These are phyloP conservation scores for Thryonomys swinderianus DNA, from an alignment of 2,113 vertebrate species.

Conservation along the genomic window DNA sequence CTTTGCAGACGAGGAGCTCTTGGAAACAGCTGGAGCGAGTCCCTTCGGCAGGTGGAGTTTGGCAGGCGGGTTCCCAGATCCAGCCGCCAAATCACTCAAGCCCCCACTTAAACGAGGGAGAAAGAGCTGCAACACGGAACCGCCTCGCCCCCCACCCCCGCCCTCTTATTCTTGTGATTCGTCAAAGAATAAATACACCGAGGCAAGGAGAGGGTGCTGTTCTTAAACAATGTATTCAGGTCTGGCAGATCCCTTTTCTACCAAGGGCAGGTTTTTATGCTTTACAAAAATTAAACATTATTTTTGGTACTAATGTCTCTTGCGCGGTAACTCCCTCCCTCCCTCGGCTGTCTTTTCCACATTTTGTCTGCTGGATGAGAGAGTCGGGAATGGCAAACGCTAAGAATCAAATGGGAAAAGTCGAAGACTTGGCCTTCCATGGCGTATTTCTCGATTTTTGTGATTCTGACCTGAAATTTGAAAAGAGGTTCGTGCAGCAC, in stretches of 20 bases:
- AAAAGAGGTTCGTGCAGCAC: constrained; percentile 33
- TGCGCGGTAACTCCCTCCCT: background rate
- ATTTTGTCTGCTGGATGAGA: background rate
- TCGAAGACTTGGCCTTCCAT: background rate
- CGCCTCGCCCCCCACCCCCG: background rate
- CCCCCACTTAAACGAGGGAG: constrained; percentile 31
- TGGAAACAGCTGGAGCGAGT: constrained; percentile 73
- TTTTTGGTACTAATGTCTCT: background rate
- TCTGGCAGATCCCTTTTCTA: background rate
- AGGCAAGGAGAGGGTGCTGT: background rate
- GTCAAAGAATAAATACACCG: background rate
- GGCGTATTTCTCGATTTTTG: background rate
- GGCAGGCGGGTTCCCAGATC: constrained; percentile 68
- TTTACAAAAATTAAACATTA: background rate
- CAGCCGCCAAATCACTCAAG: constrained; percentile 65
- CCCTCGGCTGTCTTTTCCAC: background rate
- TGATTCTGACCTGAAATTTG: constrained; percentile 55
- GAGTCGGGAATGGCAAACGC: background rate
- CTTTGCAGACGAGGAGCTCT: constrained; percentile 59
- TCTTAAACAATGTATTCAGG: background rate
- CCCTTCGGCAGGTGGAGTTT: constrained; percentile 76
- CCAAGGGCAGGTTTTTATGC: background rate
- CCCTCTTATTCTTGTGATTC: background rate
- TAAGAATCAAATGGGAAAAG: background rate
- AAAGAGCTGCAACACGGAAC: background rate